Base-by-base conservation (phyloP, 2,797 vertebrate genomes). In the Crocidura indochinensis region DNA sequence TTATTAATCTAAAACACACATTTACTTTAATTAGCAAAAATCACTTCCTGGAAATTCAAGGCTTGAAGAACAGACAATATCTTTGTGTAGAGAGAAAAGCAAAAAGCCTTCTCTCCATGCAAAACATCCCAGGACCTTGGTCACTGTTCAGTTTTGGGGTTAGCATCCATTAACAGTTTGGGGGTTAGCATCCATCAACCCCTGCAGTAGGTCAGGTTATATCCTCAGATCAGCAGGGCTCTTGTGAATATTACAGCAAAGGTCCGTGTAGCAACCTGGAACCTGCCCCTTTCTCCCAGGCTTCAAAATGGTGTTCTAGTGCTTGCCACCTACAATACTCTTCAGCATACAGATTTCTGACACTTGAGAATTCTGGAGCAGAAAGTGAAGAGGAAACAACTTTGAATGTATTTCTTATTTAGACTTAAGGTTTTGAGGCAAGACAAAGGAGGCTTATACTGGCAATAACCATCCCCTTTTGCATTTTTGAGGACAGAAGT, bases 11-110 rank as follows among this genome's bases (percentile, higher is more conserved):
- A 71, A 84, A 77, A 60, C 38, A 76, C 17, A 31, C 15, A 75
- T 74, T 82, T 68, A 73, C 75, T 19, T 89, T 68, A 67, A 64
- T 90, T 78, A 82, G 53, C 68, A 87, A 92, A 75, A n/a, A 17
- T n/a, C 31, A 75, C 22, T 4, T 17, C 6, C 31, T 84, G 77
- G 71, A 8, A 29, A 29, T 38, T 10, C 19, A 82, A 56, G 17
- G 11, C 19, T 29, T 80, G 14, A 60, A 29, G 60, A 84, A 26
- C 15, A 38, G 49, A 19, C 4, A 44, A 51, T 83, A 67, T 11
- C n/a, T 80, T 31, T 44, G n/a, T 8, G 31, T 6, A 80, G 27
- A 87, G 38, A 46, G n/a, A 64, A 38, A 47, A 29, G 47, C 49
- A 47, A 79, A 64, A 2, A 3, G n/a, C 12, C 47, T n/a, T 44